phyloP scores from a whole-genome alignment of 2,888 invertebrate species.

The Aelia acuminata region DNA sequence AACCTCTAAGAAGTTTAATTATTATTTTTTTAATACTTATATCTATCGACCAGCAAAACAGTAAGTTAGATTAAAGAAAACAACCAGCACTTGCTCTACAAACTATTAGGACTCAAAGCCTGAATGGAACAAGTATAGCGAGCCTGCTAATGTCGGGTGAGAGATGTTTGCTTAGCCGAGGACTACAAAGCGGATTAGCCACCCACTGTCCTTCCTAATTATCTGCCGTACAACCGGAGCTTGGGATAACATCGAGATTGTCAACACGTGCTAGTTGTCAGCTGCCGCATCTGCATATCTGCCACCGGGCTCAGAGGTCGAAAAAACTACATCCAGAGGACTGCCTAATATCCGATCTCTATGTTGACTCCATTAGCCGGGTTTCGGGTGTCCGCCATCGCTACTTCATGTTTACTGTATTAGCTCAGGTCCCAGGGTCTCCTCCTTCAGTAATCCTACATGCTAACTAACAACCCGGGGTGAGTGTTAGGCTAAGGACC shows the following conservation, averaged over 20 bases:
- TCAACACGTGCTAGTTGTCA: background rate
- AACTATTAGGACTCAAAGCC: background rate
- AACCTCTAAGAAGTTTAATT: no score
- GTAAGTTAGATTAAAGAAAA: background rate
- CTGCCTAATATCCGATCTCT: background rate
- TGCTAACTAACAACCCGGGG: background rate
- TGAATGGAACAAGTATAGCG: background rate
- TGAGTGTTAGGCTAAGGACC: background rate
- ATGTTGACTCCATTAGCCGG: constrained; percentile 3
- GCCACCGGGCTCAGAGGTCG: background rate
- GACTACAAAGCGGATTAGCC: background rate
- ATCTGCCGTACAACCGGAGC: background rate
- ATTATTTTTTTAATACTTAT: no score
- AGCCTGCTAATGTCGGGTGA: background rate
- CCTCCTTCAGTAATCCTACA: background rate
- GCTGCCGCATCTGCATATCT: constrained; percentile 20
- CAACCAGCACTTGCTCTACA: background rate
- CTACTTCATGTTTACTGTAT: background rate
- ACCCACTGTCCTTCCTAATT: background rate
- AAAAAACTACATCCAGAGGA: background rate
- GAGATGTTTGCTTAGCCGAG: background rate
- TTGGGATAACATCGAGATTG: background rate
- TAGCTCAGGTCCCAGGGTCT: background rate
- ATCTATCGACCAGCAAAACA: no score
- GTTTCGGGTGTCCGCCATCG: background rate